These are phyloP conservation scores for Leptodirus hochenwartii DNA, from an alignment of 2,888 invertebrate genomes.

Conservation along the genomic window DNA sequence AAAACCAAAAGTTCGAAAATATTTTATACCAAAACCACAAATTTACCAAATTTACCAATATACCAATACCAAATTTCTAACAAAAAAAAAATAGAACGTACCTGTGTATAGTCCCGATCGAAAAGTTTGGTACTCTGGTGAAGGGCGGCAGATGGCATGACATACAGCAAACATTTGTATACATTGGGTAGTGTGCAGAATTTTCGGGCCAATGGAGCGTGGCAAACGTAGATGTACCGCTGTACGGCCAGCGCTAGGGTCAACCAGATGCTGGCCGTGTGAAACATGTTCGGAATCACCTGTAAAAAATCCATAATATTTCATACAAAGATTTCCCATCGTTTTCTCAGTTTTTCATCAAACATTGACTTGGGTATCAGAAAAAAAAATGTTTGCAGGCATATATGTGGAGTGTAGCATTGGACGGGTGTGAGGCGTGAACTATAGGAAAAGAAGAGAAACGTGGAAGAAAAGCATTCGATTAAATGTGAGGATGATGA, in stretches of 20 bases:
- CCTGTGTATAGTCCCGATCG: slow-evolving; percentile 39
- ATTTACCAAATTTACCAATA: too few relatives aligned
- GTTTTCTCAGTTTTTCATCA: background rate
- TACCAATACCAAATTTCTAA: too few relatives aligned
- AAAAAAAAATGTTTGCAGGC: slow-evolving; percentile 1
- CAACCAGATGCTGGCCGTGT: slow-evolving; percentile 88
- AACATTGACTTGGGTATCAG: background rate
- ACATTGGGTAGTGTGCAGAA: slow-evolving; percentile 58
- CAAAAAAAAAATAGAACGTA: too few relatives aligned
- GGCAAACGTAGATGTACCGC: slow-evolving; percentile 88
- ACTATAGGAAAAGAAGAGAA: slow-evolving; percentile 1
- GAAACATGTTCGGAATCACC: slow-evolving; percentile 72
- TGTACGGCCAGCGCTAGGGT: slow-evolving; percentile 82
- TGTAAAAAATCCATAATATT: slow-evolving; percentile 22
- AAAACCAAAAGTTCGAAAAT: too few relatives aligned
- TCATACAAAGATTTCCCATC: slow-evolving; percentile 1
- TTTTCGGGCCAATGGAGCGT: slow-evolving; percentile 74
- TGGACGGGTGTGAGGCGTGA: background rate
- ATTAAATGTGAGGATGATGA: too few relatives aligned
- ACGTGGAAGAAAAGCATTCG: too few relatives aligned
- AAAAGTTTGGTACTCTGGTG: slow-evolving; percentile 74
- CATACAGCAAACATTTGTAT: slow-evolving; percentile 58
- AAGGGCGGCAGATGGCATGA: slow-evolving; percentile 58
- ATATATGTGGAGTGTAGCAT: background rate
- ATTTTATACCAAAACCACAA: too few relatives aligned